phyloP scores from a whole-genome alignment of 2,113 vertebrate genomes.

The Melanocharis versteri region DNA sequence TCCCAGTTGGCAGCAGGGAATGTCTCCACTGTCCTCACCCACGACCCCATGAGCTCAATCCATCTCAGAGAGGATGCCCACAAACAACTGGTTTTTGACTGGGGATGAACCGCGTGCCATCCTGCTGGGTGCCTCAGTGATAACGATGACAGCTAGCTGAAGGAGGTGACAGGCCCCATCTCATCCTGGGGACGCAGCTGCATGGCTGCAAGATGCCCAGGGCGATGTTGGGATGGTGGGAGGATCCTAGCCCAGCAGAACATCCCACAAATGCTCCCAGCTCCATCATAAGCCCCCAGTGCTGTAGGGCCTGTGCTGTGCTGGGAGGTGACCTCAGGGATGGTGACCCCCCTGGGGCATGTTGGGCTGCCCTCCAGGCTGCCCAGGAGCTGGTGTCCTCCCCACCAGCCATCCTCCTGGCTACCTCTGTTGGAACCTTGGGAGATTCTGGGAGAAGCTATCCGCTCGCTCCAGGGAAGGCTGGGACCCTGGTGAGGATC shows the following conservation, averaged over 20 bases:
- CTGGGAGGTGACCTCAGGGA: no score
- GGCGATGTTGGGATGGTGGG: fast-evolving
- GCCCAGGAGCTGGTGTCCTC: fast-evolving
- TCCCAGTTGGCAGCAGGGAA: background rate
- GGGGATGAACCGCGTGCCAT: fast-evolving
- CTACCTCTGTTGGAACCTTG: no score
- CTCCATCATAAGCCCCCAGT: fast-evolving
- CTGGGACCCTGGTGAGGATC: background rate
- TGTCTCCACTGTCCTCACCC: background rate
- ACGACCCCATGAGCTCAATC: background rate
- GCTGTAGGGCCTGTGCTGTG: background rate
- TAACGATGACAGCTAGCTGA: fast-evolving
- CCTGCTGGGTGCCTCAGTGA: background rate
- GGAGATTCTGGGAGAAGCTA: fast-evolving
- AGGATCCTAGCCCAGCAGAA: background rate
- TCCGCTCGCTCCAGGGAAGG: fast-evolving
- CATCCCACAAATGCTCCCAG: fast-evolving
- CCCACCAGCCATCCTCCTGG: background rate
- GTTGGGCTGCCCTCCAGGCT: background rate
- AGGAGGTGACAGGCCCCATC: background rate
- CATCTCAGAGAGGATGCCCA: background rate
- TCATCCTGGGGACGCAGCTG: background rate
- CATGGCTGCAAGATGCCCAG: background rate
- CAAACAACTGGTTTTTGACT: fast-evolving
- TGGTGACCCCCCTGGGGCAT: background rate